Conservation (phyloP, 2,888 invertebrate species). For the Sclerodermus sp. region DNA sequence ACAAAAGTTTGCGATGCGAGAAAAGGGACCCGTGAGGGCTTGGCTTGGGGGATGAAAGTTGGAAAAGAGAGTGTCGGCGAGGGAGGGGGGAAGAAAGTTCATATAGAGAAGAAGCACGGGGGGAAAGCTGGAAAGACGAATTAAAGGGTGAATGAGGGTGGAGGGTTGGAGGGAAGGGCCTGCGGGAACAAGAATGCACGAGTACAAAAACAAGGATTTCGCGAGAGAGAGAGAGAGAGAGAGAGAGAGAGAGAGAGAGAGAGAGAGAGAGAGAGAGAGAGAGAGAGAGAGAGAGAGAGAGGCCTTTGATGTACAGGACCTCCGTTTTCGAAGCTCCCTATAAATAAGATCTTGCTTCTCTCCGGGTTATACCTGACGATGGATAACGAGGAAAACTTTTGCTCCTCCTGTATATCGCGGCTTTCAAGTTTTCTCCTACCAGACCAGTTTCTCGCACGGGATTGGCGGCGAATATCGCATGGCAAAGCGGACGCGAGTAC, state of each 20-base stretch:
- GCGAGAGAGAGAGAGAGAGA: neutral
- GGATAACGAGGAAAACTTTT: slow-evolving; percentile 32
- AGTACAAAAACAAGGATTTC: too few species aligned
- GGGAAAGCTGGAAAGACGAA: too few species aligned
- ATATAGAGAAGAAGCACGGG: too few species aligned
- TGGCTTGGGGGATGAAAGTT: neutral
- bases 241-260: neutral
- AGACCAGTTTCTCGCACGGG: too few species aligned
- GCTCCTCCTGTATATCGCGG: neutral
- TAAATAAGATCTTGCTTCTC: slow-evolving; percentile 25
- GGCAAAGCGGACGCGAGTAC: too few species aligned
- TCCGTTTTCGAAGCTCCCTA: slow-evolving; percentile 22
- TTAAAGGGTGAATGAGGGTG: slow-evolving; percentile 2
- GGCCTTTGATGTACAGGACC: too few species aligned
- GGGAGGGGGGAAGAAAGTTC: slow-evolving; percentile 15
- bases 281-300: neutral
- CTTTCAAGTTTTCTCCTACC: too few species aligned
- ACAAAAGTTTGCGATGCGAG: slow-evolving; percentile 25
- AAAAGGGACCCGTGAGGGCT: slow-evolving; percentile 5
- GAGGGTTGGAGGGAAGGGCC: neutral
- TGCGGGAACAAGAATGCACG: too few species aligned
- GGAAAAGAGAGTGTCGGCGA: slow-evolving; percentile 2
- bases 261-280: neutral
- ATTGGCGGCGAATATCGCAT: too few species aligned
- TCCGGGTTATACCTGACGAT: slow-evolving; percentile 14